Conservation (phyloP, 2,888 invertebrate genomes). For the Magallana nippona region DNA sequence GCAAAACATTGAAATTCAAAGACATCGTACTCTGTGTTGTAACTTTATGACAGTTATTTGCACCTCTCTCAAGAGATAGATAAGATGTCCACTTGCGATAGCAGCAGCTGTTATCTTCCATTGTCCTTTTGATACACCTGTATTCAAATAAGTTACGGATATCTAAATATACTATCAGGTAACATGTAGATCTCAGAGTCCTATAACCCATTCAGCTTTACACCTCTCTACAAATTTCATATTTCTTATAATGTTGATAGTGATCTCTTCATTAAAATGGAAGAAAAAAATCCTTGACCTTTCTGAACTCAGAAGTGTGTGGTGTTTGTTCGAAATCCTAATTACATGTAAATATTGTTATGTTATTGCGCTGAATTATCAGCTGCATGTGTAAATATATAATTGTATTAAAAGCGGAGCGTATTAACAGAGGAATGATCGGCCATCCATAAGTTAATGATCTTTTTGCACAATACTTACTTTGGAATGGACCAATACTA, state of each 20-base stretch:
- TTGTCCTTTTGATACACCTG: not conserved
- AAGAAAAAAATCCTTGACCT: no score
- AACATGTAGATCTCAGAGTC: not conserved
- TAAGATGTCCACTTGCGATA: not conserved
- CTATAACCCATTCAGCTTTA: not conserved
- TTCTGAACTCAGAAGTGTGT: no score
- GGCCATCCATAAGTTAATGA: not conserved
- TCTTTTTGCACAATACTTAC: not conserved
- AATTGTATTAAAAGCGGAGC: not conserved
- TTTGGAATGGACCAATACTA: not conserved
- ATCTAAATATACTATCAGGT: not conserved
- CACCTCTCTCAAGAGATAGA: not conserved
- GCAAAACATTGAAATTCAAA: no score
- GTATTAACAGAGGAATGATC: not conserved
- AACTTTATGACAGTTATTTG: no score
- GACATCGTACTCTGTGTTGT: no score
- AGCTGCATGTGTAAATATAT: not conserved
- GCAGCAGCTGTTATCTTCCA: not conserved
- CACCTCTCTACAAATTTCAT: no score
- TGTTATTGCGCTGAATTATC: not conserved
- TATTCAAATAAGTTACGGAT: conserved; percentile 13
- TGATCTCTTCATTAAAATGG: no score
- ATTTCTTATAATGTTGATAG: no score
- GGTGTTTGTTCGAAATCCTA: no score
- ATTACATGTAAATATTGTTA: no score